phyloP scores from a whole-genome alignment of 2,113 vertebrate genomes.

The Agelaius phoeniceus region DNA sequence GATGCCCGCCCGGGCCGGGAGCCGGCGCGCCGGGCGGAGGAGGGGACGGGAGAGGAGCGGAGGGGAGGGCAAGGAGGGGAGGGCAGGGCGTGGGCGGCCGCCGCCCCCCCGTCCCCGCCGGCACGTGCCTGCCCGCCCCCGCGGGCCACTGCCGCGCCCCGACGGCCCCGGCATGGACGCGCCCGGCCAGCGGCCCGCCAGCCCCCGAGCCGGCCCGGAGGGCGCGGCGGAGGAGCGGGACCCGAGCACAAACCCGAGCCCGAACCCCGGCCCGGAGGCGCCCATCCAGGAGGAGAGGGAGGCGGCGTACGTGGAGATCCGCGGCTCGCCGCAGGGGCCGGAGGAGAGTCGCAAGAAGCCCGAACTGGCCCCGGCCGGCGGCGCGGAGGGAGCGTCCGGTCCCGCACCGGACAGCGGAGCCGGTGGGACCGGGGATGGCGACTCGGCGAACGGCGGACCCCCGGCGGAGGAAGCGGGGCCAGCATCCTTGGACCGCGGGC shows the following conservation, averaged over 20 bases:
- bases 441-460: neutral
- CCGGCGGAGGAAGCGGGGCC: neutral
- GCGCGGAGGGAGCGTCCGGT: neutral
- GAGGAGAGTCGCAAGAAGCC: neutral
- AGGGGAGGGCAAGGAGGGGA: neutral
- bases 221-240: neutral
- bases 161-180: conserved; percentile 33
- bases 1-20: neutral
- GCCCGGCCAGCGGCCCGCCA: neutral
- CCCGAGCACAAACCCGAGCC: neutral
- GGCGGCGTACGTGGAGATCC: neutral
- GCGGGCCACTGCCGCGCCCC: conserved; percentile 18
- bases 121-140: neutral
- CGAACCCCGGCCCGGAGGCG: neutral
- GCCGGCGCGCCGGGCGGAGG: neutral
- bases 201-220: neutral
- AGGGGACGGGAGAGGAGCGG: neutral
- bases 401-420: neutral
- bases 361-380: neutral
- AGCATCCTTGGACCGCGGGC: neutral
- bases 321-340: neutral
- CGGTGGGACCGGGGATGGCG: neutral
- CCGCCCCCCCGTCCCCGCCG: neutral
- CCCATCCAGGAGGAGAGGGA: neutral
- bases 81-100: neutral